A percentile compares a stretch with the other conserved stretches of the same genome.
These are phyloP conservation scores for Polypedilum vanderplanki DNA, from an alignment of 1,140 invertebrate genomes.

Conservation along the genomic window DNA sequence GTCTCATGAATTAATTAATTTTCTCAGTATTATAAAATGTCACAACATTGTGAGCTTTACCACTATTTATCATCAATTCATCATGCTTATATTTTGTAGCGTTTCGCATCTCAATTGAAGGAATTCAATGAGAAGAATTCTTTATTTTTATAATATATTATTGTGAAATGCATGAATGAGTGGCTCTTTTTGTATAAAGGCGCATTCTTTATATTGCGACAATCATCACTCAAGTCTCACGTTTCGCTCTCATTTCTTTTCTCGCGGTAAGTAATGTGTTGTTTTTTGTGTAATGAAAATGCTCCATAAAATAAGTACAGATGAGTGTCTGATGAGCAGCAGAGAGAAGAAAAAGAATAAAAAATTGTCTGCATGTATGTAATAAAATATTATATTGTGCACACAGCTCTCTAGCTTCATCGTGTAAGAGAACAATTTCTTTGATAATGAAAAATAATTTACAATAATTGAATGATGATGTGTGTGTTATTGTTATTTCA, in stretches of 20 bases:
- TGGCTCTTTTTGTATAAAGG: background rate
- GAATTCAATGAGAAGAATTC: background rate
- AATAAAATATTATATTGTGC: slow-evolving; percentile 2
- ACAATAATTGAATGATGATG: slow-evolving; percentile 29
- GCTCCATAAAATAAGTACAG: background rate
- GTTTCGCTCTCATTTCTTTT: background rate
- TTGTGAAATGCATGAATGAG: background rate
- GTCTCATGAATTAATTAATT: slow-evolving; percentile 21
- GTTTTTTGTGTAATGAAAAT: background rate
- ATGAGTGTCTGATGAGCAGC: background rate
- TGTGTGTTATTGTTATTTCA: slow-evolving; percentile 18
- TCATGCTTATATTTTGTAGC: background rate
- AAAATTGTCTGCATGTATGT: background rate
- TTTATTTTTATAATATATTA: no score
- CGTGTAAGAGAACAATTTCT: slow-evolving; percentile 15
- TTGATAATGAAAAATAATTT: slow-evolving; percentile 23
- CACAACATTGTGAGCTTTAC: slow-evolving; percentile 17
- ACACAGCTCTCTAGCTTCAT: background rate
- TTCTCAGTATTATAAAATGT: background rate
- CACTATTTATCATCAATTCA: background rate
- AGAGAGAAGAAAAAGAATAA: background rate
- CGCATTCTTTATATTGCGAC: slow-evolving; percentile 8
- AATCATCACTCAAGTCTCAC: background rate
- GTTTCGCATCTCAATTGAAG: slow-evolving; percentile 8
- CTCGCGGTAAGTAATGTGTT: no score